Base-by-base conservation (phyloP, 2,888 invertebrate species). In the Dusona sp. region DNA sequence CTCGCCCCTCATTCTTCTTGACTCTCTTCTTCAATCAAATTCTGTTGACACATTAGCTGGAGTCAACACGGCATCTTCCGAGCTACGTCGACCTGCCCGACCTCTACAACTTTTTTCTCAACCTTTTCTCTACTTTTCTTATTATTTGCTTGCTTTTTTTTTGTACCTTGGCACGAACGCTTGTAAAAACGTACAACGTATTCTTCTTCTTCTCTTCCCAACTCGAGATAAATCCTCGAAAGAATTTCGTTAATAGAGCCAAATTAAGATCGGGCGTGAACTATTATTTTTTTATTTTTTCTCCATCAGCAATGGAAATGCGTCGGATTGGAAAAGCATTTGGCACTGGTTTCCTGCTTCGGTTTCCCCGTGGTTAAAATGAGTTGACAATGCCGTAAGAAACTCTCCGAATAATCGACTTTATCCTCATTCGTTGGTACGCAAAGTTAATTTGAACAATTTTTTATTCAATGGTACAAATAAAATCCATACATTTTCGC, bases 31-130 rank as follows among this genome's bases (percentile, higher is more conserved):
- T 83, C 79, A 80, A 85, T 80, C 85, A 78, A 79, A 83, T 61
- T 68, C 67, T 88, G 84, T 88, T 88, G 88, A 88, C 88, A 87
- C 88, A 88, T 88, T 88, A 88, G 88, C 80, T 72, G 87, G 73
- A 88, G 88, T 88, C 88, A 88, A 88, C 87, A 88, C 38, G 67
- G 77, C 68, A 84, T 86, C 86, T 80, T 79, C 84, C 79, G 85
- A 83, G 72, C 45, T 42, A 61, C 75, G 64, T 33, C 82, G 75
- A 42, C 45, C 79, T 73, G 22, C 42, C 45, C 45, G 19, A 61
- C 45, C 33, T 70, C 36, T 80, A n/a, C 48, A 33, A 74, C 83
- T 77, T 70, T 78, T 75, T 83, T 57, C 16, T 29, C 61, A 0
- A 16, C 11, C 16, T 11, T 29, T 75, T 68, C 51, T 83, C 67